A percentile compares a stretch with the other conserved stretches of the same genome.
phyloP scores from a whole-genome alignment of 2,113 vertebrate species.

The Ancistrus triradiatus region DNA sequence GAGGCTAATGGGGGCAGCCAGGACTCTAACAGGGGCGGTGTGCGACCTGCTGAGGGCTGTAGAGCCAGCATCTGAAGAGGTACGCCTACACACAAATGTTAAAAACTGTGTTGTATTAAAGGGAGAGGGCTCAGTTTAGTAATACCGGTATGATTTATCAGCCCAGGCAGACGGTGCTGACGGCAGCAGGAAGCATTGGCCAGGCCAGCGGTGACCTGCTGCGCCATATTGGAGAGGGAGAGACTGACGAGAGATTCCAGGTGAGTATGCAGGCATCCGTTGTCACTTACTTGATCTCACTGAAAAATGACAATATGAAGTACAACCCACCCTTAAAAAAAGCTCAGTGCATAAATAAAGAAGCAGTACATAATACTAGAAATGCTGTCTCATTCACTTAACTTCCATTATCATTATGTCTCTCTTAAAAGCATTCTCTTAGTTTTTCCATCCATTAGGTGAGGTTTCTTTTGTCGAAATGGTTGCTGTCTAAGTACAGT shows the following conservation, averaged over 20 bases:
- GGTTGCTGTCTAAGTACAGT: background rate
- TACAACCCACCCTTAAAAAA: no score
- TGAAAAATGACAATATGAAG: no score
- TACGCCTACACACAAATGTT: constrained; percentile 38
- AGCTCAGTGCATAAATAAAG: background rate
- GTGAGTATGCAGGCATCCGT: constrained; percentile 58
- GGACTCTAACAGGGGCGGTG: constrained; percentile 87
- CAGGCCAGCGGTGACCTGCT: constrained; percentile 95
- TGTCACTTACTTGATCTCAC: no score
- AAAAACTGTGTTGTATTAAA: background rate
- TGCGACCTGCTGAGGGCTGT: constrained; percentile 93
- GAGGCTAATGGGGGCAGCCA: constrained; percentile 89
- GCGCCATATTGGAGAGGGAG: constrained; percentile 95
- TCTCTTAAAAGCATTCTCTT: no score
- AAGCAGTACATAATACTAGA: no score
- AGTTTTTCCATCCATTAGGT: no score
- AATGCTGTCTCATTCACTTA: no score
- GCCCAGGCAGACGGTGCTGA: constrained; percentile 96
- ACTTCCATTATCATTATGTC: no score
- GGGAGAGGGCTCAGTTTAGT: constrained; percentile 36
- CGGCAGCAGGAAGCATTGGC: constrained; percentile 94
- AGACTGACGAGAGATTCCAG: constrained; percentile 96
- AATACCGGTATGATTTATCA: constrained; percentile 59
- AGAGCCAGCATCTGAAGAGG: constrained; percentile 92
- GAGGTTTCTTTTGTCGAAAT: background rate